phyloP scores from a whole-genome alignment of 2,888 invertebrate genomes.

The Linnaemya vulpina region DNA sequence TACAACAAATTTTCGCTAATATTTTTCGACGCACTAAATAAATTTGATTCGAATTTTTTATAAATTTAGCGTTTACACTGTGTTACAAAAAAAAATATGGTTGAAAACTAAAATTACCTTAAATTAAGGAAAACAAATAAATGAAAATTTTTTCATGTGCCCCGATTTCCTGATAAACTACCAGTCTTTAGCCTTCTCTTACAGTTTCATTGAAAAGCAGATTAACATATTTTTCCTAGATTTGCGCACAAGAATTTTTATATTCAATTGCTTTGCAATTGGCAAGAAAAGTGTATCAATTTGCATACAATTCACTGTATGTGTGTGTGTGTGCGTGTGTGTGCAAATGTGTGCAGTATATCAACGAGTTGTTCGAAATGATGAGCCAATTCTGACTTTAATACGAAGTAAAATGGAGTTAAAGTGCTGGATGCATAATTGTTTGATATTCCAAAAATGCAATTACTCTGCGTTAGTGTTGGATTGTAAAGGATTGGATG shows the following conservation, averaged over 20 bases:
- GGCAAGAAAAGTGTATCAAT: constrained; percentile 40
- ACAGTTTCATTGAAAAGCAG: neutral
- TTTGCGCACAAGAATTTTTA: constrained; percentile 9
- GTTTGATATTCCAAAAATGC: neutral
- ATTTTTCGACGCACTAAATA: no score
- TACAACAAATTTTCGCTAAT: no score
- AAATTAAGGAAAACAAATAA: neutral
- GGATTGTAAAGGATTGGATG: no score
- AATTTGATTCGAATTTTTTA: no score
- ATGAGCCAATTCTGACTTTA: constrained; percentile 36
- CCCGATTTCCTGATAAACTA: neutral
- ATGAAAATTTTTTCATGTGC: neutral
- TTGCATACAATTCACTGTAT: constrained; percentile 29
- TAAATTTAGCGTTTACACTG: no score
- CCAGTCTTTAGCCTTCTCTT: neutral
- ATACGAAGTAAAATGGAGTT: constrained; percentile 5
- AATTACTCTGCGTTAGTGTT: neutral
- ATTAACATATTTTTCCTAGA: neutral
- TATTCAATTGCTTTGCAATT: constrained; percentile 48
- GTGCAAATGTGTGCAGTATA: neutral
- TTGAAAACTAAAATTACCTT: no score
- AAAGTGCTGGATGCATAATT: neutral
- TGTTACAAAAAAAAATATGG: no score
- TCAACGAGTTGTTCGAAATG: constrained; percentile 10
- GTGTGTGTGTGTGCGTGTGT: neutral